Evolutionary conservation across 2,888 invertebrate species (phyloP), one percentile per base, ranked within the genome.

Genomic region (Tetragonisca angustula): DNA sequence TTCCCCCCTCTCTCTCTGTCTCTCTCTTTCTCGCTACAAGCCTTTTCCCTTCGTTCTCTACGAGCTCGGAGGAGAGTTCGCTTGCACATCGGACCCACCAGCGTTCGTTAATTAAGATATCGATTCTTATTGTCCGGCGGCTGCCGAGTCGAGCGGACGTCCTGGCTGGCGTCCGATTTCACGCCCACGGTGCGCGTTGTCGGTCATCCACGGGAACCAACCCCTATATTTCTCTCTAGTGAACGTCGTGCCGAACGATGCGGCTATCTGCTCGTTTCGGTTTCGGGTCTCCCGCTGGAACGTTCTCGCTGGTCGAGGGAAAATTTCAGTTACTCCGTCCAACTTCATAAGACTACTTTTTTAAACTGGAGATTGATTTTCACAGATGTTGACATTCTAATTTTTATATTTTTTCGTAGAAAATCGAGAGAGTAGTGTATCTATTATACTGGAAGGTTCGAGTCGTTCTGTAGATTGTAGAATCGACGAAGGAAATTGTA

Each of bases 101-200:
- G 87, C 88, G 90, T 91, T 91, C 92, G 92, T 94, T 94, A 94
- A 94, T 94, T 94, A 94, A 94, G 94, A 94, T 94, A 94, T 94
- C 93, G 94, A 94, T 94, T 94, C 93, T 94, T 93, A 94, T 94
- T 93, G 93, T 94, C 90, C 91, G 86, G 79, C 85, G 81, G 86
- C 86, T 81, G 89, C 81, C 88, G 90, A 90, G 90, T 91, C 89
- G 88, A 91, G 88, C 91, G 92, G 92, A 92, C 90, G 92, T 89
- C 85, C 91, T 88, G 89, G 86, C 88, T 85, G 86, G 86, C 87
- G 86, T 85, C 89, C 85, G 89, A 87, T 87, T 89, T 89, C 89
- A 88, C 89, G 85, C 88, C 89, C 91, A 79, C 77, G 81, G 80
- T 84, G 78, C 76, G 79, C 87, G 81, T 84, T 86, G 81, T 86